Percentiles rank a stretch among this genome's conserved stretches.
Evolutionary conservation across 1,140 invertebrate genomes (phyloP).

Genomic region (Drosophila lowei): DNA sequence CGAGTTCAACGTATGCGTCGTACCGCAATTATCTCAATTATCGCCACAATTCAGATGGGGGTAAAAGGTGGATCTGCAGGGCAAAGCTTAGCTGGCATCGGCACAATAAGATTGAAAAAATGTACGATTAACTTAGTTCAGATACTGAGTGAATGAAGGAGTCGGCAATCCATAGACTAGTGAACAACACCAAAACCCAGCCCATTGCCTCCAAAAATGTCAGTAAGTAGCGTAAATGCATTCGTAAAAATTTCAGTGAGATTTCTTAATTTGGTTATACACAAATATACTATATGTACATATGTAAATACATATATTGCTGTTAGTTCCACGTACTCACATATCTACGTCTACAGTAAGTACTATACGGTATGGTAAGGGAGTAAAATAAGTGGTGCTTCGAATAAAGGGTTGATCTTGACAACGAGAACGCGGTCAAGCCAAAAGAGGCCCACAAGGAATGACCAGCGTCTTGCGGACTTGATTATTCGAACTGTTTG

Average conservation of each 20-base stretch:
- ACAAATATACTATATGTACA: too few species aligned
- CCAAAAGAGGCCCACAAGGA: background rate
- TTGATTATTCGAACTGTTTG: background rate
- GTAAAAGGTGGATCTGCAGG: slow-evolving; percentile 3
- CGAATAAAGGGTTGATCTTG: background rate
- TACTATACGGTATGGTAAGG: too few species aligned
- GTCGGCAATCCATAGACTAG: too few species aligned
- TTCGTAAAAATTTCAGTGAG: too few species aligned
- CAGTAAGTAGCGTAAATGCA: too few species aligned
- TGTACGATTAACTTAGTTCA: background rate
- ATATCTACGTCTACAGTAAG: too few species aligned
- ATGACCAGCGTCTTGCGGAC: slow-evolving; percentile 9
- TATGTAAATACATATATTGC: too few species aligned
- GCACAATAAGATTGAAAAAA: slow-evolving; percentile 31
- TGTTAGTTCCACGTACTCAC: too few species aligned
- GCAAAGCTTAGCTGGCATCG: slow-evolving; percentile 18
- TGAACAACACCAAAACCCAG: background rate
- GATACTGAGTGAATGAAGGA: background rate
- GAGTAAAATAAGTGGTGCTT: too few species aligned
- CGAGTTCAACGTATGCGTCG: slow-evolving; percentile 23
- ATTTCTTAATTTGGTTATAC: too few species aligned
- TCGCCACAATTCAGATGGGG: background rate
- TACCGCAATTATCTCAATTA: slow-evolving; percentile 46
- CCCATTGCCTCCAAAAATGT: too few species aligned
- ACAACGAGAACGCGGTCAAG: background rate